Evolutionary conservation across 1,140 invertebrate genomes (phyloP).

Genomic region (Drosophila athabasca): DNA sequence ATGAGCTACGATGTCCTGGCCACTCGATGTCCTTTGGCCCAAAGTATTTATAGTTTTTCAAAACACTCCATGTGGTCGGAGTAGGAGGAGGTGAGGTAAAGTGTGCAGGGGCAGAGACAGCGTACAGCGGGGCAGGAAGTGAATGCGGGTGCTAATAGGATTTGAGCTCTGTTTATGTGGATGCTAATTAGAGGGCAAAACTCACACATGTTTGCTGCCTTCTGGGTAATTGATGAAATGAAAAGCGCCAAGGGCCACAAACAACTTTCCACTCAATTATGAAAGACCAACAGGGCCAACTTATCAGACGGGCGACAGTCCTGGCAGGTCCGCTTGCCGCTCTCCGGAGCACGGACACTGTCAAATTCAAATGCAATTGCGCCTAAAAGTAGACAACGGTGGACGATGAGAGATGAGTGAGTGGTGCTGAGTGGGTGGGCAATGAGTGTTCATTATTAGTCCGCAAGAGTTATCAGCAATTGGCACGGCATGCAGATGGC

Average conservation of each 20-base stretch:
- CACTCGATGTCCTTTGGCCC: conserved; percentile 4
- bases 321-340: neutral
- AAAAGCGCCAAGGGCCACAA: conserved; percentile 24
- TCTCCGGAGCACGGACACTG: no score
- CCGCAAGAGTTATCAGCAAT: conserved; percentile 20
- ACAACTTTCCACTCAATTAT: conserved; percentile 41
- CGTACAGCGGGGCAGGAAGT: neutral
- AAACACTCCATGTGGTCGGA: conserved; percentile 7
- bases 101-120: no score
- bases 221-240: conserved; percentile 78
- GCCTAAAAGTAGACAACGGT: conserved; percentile 43
- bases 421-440: no score
- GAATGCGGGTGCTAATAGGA: conserved; percentile 66
- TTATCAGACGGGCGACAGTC: no score
- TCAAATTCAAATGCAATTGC: conserved; percentile 35
- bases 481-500: no score
- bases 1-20: conserved; percentile 45
- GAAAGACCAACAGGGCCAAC: no score
- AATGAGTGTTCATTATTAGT: no score
- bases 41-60: conserved; percentile 49
- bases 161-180: conserved; percentile 75
- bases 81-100: no score
- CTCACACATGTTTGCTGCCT: conserved; percentile 66
- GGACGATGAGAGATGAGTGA: no score
- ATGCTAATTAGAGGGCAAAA: conserved; percentile 79